phyloP scores from a whole-genome alignment of 2,888 invertebrate species.

The Alsophila aescularia region DNA sequence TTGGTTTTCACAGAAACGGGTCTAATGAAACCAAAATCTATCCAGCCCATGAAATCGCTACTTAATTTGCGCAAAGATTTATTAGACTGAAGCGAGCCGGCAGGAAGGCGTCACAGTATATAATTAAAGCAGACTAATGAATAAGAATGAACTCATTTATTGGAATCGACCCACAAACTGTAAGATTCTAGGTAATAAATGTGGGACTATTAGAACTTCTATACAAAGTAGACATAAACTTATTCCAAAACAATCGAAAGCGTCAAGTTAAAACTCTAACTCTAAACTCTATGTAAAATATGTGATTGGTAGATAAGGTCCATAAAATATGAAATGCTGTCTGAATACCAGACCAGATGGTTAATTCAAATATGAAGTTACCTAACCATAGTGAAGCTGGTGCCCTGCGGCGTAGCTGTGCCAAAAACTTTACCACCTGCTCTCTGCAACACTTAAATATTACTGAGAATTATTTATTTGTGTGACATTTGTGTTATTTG shows the following conservation, averaged over 20 bases:
- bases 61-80: constrained; percentile 32
- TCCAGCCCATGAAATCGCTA: constrained; percentile 18
- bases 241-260: too few relatives aligned
- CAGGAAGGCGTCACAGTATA: constrained; percentile 25
- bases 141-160: constrained; percentile 33
- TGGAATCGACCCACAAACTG: not conserved
- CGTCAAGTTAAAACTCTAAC: not conserved
- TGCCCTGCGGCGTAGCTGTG: constrained; percentile 6
- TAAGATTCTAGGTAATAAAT: not conserved
- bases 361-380: constrained; percentile 23
- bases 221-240: too few relatives aligned
- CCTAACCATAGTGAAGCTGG: constrained; percentile 8
- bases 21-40: constrained; percentile 28
- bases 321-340: constrained; percentile 14
- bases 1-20: constrained; percentile 23
- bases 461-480: constrained; percentile 32
- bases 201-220: not conserved
- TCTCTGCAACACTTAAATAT: constrained; percentile 13
- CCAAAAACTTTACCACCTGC: constrained; percentile 27
- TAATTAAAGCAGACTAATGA: constrained; percentile 32
- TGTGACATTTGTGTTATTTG: constrained; percentile 7
- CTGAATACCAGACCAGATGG: constrained; percentile 10
- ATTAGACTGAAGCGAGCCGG: constrained; percentile 22
- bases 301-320: not conserved
- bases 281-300: not conserved